These are phyloP conservation scores for Luperina nickerlii DNA, from an alignment of 2,888 invertebrate species.

Conservation along the genomic window DNA sequence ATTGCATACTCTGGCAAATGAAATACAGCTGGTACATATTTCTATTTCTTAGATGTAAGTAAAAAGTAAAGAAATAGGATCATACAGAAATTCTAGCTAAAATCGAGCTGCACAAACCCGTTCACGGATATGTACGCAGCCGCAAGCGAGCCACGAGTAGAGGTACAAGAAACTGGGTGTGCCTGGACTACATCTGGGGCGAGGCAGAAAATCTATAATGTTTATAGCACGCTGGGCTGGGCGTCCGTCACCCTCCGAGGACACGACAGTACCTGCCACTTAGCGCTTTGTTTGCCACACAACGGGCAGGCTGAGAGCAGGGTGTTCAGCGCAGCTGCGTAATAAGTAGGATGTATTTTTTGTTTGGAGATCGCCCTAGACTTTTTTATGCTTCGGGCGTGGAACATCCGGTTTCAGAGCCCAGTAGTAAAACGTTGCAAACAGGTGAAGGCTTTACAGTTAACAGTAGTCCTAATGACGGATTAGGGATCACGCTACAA, in stretches of 20 bases:
- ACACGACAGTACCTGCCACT: constrained; percentile 47
- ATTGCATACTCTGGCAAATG: constrained; percentile 8
- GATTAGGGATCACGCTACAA: constrained; percentile 23
- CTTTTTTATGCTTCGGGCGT: constrained; percentile 36
- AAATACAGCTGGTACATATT: constrained; percentile 30
- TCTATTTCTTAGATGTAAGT: neutral
- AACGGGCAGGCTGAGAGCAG: constrained; percentile 29
- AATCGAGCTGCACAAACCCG: constrained; percentile 20
- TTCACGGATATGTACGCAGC: constrained; percentile 31
- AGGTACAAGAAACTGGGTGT: constrained; percentile 50
- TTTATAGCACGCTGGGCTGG: constrained; percentile 35
- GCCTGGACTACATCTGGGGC: constrained; percentile 38
- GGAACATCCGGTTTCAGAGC: constrained; percentile 49
- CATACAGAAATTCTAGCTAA: constrained; percentile 22
- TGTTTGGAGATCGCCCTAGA: constrained; percentile 46
- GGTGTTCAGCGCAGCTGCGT: constrained; percentile 48
- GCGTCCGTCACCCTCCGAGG: constrained; percentile 44
- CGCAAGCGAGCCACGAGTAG: constrained; percentile 16
- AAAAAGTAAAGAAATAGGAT: constrained; percentile 21
- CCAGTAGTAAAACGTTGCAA: constrained; percentile 32
- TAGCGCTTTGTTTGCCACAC: constrained; percentile 41
- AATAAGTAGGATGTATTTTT: constrained; percentile 44
- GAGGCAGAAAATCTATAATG: constrained; percentile 51
- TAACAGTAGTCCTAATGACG: constrained; percentile 25
- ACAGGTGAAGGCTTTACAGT: constrained; percentile 48